Percentiles rank a stretch among this genome's conserved stretches.
These are phyloP conservation scores for Epizoanthus stellaris DNA, from an alignment of 92 coral and sea anemone genomes.

Conservation along the genomic window DNA sequence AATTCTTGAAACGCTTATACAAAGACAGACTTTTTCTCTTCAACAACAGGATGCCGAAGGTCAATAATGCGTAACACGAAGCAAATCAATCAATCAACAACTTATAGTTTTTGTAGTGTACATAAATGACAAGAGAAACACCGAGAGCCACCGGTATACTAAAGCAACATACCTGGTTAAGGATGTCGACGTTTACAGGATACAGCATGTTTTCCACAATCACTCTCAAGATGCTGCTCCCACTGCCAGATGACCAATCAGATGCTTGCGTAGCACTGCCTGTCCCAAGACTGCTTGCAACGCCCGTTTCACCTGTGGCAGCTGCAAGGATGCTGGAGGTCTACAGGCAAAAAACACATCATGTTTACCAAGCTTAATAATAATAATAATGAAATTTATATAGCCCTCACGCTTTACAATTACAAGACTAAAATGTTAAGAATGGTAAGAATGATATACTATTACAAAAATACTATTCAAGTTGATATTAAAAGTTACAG, in stretches of 20 bases:
- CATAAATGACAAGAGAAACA: background rate
- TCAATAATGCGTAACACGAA: too few relatives aligned
- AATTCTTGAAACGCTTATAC: too few relatives aligned
- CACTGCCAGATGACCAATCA: constrained; percentile 53
- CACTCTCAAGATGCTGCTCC: constrained; percentile 71
- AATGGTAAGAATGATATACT: too few relatives aligned
- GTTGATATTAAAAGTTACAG: too few relatives aligned
- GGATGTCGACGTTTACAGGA: constrained; percentile 82
- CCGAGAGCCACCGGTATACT: background rate
- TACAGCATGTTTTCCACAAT: constrained; percentile 90
- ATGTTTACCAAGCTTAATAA: background rate
- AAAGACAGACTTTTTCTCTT: too few relatives aligned
- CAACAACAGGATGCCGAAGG: too few relatives aligned
- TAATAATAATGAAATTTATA: too few relatives aligned
- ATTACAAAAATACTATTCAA: too few relatives aligned
- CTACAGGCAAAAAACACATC: constrained; percentile 39
- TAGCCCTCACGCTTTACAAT: too few relatives aligned
- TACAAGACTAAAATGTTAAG: too few relatives aligned
- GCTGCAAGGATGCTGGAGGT: constrained; percentile 87
- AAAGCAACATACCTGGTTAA: constrained; percentile 74
- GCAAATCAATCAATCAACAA: too few relatives aligned
- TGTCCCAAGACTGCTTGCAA: constrained; percentile 69
- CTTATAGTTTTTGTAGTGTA: background rate
- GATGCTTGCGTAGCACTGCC: constrained; percentile 56
- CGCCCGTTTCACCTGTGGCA: constrained; percentile 58